Evolutionary conservation across 2,888 invertebrate species (phyloP).

Genomic region (Epinotia ramella): DNA sequence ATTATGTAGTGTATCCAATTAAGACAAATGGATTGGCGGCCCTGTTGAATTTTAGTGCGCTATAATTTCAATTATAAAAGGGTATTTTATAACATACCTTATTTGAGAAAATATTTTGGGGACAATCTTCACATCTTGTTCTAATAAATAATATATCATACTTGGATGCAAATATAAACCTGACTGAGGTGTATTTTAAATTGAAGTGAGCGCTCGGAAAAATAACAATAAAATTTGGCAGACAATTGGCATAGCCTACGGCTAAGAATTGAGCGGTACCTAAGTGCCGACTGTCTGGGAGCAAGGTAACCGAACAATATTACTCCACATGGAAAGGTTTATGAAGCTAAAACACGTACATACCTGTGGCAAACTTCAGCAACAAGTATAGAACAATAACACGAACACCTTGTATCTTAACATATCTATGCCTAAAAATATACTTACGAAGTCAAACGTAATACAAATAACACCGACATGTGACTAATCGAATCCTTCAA

Average conservation of each 20-base stretch:
- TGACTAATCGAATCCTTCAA: not conserved
- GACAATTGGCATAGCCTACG: not conserved
- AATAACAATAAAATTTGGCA: slow-evolving; percentile 2
- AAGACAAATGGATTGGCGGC: not conserved
- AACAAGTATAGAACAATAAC: slow-evolving; percentile 39
- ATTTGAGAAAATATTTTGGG: no score
- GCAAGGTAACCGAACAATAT: not conserved
- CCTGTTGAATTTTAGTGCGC: not conserved
- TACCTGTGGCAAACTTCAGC: slow-evolving; percentile 38
- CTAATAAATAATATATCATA: not conserved
- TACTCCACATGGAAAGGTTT: slow-evolving; percentile 27
- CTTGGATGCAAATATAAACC: not conserved
- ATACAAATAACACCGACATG: slow-evolving; percentile 6
- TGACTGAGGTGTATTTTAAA: not conserved
- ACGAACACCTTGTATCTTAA: slow-evolving; percentile 10
- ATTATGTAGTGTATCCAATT: no score
- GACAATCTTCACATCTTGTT: not conserved
- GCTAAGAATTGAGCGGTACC: slow-evolving; percentile 4
- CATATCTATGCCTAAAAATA: slow-evolving; percentile 10
- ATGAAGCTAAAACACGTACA: slow-evolving; percentile 29
- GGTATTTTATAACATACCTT: no score
- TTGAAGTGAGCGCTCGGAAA: not conserved
- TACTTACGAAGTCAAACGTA: not conserved
- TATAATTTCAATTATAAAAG: not conserved
- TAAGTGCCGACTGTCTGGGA: slow-evolving; percentile 9